phyloP scores from a whole-genome alignment of 2,113 vertebrate species.

The Ceyx cyanopectus region DNA sequence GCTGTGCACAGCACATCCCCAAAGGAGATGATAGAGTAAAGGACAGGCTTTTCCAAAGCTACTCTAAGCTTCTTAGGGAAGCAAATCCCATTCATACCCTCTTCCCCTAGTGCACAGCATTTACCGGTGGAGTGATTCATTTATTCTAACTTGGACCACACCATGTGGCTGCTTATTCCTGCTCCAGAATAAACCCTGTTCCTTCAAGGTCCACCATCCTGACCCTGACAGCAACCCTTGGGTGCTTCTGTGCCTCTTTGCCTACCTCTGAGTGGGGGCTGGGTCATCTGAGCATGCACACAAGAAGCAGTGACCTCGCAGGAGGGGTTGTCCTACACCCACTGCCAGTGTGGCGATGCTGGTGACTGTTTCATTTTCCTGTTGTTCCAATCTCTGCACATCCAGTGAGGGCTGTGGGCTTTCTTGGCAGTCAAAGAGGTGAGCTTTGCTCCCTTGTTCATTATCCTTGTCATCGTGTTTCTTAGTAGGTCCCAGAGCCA shows the following conservation, averaged over 20 bases:
- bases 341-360: background rate
- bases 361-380: background rate
- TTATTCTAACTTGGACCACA: background rate
- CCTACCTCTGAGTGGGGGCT: background rate
- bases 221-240: background rate
- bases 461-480: background rate
- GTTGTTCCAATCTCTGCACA: background rate
- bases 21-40: background rate
- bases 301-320: accelerated
- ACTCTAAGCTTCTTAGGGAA: background rate
- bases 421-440: accelerated
- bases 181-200: background rate
- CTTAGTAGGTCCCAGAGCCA: background rate
- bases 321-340: background rate
- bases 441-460: background rate
- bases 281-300: background rate
- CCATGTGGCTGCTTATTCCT: background rate
- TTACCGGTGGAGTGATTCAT: background rate
- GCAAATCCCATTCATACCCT: background rate
- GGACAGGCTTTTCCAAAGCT: background rate
- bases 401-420: background rate
- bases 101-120: background rate
- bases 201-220: background rate
- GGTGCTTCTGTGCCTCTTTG: background rate
- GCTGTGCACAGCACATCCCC: background rate